These are phyloP conservation scores for Lycocerus yunnanus DNA, from an alignment of 2,888 invertebrate species.

Conservation along the genomic window DNA sequence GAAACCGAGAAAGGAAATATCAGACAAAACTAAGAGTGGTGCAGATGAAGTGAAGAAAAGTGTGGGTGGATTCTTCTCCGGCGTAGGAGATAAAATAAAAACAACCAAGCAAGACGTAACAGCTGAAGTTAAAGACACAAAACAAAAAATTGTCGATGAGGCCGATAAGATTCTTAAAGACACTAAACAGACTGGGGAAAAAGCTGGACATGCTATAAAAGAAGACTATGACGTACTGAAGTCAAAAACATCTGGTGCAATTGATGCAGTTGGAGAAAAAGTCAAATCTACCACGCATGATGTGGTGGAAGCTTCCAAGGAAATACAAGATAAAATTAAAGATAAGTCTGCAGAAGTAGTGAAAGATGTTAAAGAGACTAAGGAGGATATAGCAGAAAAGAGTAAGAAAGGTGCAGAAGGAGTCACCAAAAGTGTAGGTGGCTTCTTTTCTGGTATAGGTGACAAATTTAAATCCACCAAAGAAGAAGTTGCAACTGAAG, in stretches of 20 bases:
- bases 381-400: conserved; percentile 7
- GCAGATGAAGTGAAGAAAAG: conserved; percentile 26
- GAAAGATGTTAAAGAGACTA: conserved; percentile 10
- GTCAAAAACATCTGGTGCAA: not conserved
- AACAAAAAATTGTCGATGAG: too few species aligned
- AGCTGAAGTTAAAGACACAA: not conserved
- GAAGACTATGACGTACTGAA: conserved; percentile 21
- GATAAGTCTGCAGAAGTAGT: conserved; percentile 13
- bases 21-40: not conserved
- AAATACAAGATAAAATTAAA: conserved; percentile 2
- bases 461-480: conserved; percentile 11
- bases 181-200: too few species aligned
- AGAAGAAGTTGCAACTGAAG: conserved; percentile 10
- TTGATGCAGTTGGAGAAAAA: not conserved
- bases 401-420: conserved; percentile 6
- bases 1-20: not conserved
- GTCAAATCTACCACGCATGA: conserved; percentile 3
- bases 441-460: conserved; percentile 29
- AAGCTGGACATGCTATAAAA: conserved; percentile 32
- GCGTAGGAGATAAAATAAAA: conserved; percentile 23
- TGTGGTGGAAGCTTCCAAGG: conserved; percentile 22
- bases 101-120: conserved; percentile 21
- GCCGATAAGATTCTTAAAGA: too few species aligned
- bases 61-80: conserved; percentile 29
- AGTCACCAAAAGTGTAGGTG: conserved; percentile 28